Conservation (phyloP, 1,140 invertebrate genomes). For the Bombus confusus region DNA sequence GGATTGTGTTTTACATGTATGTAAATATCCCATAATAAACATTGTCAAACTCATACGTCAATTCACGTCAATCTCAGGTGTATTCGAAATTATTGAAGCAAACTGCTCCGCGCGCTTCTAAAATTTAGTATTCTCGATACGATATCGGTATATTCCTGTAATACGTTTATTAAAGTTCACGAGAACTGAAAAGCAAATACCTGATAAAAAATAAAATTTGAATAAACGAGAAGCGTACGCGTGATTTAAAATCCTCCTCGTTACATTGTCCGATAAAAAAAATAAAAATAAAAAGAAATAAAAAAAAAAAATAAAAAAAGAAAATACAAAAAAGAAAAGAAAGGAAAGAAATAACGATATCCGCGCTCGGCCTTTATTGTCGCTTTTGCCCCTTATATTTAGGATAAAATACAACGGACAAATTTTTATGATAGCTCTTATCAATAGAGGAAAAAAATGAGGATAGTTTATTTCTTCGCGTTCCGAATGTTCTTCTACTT, state of each 20-base stretch:
- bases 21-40: not conserved
- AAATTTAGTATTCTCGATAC: not conserved
- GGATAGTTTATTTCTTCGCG: not conserved
- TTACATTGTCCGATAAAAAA: too few species aligned
- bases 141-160: too few species aligned
- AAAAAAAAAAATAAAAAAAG: not conserved
- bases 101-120: not conserved
- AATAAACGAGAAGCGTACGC: not conserved
- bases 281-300: not conserved
- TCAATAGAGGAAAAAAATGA: not conserved
- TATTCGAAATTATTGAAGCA: not conserved
- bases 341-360: not conserved
- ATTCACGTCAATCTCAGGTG: not conserved
- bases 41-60: not conserved
- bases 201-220: not conserved
- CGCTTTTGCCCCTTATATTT: not conserved
- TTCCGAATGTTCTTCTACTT: not conserved
- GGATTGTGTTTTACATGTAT: not conserved
- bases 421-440: constrained; percentile 4
- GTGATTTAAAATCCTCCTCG: not conserved
- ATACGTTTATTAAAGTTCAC: not conserved
- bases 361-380: not conserved
- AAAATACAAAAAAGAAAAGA: too few species aligned
- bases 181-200: not conserved
- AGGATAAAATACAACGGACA: not conserved